Evolutionary conservation across 92 coral and sea anemone genomes (phyloP).

Genomic region (Zoanthus sansibaricus): DNA sequence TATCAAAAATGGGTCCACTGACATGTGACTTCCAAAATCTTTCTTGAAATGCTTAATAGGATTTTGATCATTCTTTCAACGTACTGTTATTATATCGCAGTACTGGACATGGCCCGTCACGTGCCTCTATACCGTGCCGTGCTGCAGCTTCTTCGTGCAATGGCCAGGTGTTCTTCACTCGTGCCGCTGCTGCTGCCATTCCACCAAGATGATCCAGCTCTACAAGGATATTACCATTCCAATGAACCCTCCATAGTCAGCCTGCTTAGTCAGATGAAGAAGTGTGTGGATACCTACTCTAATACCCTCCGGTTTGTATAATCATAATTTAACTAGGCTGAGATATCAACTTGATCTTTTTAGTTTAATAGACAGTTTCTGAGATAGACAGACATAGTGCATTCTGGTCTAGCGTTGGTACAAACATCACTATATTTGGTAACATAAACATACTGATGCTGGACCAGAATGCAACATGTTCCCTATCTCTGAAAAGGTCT

Average conservation of each 20-base stretch:
- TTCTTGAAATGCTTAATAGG: background rate
- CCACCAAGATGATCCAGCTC: conserved; percentile 45
- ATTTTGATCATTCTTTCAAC: too few relatives aligned
- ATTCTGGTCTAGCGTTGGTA: too few relatives aligned
- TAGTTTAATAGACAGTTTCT: too few relatives aligned
- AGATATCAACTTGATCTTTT: background rate
- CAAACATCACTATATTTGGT: too few relatives aligned
- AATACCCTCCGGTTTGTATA: conserved; percentile 82
- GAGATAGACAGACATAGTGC: too few relatives aligned
- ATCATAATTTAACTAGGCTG: background rate
- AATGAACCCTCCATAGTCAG: conserved; percentile 81
- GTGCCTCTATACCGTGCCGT: conserved; percentile 98
- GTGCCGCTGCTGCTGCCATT: conserved; percentile 84
- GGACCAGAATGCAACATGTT: too few relatives aligned
- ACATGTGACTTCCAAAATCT: background rate
- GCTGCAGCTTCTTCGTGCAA: conserved; percentile 87
- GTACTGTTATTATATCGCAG: conserved; percentile 43
- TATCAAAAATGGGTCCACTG: background rate
- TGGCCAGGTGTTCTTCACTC: conserved; percentile 89
- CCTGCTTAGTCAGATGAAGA: conserved; percentile 94
- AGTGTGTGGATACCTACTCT: conserved; percentile 97
- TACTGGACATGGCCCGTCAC: conserved; percentile 99
- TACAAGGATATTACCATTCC: conserved; percentile 21
- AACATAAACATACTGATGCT: too few relatives aligned
- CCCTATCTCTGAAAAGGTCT: too few relatives aligned